Conservation (phyloP, 2,797 vertebrate species). For the Ataeniobius toweri region DNA sequence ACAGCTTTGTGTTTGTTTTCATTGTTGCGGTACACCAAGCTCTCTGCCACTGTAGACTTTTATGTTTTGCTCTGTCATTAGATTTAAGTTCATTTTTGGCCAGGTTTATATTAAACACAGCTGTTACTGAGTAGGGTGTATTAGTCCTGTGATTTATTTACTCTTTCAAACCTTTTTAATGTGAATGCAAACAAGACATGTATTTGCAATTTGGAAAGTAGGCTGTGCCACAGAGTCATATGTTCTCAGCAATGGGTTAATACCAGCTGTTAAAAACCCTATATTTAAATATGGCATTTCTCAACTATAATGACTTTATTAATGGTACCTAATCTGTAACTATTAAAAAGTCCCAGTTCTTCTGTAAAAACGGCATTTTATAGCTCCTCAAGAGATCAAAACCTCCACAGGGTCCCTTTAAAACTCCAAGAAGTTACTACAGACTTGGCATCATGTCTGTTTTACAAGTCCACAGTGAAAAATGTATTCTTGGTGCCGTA, state of each 20-base stretch:
- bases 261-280: not conserved
- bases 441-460: slow-evolving; percentile 27
- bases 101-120: not conserved
- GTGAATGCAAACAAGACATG: not conserved
- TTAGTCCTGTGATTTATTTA: not conserved
- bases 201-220: not conserved
- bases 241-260: not conserved
- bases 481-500: slow-evolving; percentile 16
- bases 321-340: not conserved
- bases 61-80: not conserved
- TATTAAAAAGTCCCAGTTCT: not conserved
- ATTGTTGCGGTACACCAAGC: not conserved
- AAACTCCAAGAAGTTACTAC: slow-evolving; percentile 19
- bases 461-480: slow-evolving; percentile 31
- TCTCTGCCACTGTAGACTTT: not conserved
- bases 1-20: not conserved
- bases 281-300: not conserved
- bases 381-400: not conserved
- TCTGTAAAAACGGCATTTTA: not conserved
- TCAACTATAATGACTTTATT: not conserved
- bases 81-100: not conserved
- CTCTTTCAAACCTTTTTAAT: not conserved
- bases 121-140: not conserved
- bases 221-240: not conserved
- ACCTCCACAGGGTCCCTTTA: slow-evolving; percentile 33